Conservation (phyloP, 2,888 invertebrate genomes). For the Drosophila yooni region DNA sequence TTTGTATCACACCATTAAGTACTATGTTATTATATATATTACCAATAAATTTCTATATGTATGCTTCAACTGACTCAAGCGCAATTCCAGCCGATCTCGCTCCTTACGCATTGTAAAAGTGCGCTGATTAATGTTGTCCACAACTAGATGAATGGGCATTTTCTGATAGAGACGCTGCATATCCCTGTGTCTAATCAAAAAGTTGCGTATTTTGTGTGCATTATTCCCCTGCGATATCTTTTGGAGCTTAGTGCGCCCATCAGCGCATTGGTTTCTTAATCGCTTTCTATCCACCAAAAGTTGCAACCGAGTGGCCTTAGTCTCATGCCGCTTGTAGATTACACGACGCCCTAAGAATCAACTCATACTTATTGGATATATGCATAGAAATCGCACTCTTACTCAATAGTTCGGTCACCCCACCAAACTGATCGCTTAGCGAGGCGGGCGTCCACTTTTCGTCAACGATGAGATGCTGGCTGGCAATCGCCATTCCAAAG, state of each 20-base stretch:
- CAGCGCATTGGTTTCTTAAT: constrained; percentile 76
- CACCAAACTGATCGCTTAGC: constrained; percentile 77
- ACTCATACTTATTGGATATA: neutral
- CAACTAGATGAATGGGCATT: constrained; percentile 82
- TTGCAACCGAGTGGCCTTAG: constrained; percentile 62
- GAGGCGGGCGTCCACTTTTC: constrained; percentile 80
- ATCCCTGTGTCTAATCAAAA: constrained; percentile 79
- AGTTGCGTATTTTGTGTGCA: constrained; percentile 77
- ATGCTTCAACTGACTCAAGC: constrained; percentile 64
- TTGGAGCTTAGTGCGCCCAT: constrained; percentile 79
- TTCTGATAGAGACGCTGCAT: constrained; percentile 82
- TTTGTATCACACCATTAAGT: no score
- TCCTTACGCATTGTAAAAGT: constrained; percentile 84
- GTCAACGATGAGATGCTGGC: constrained; percentile 82
- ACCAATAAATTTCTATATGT: constrained; percentile 76
- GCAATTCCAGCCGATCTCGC: constrained; percentile 78
- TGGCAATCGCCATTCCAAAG: constrained; percentile 77
- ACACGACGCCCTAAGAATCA: constrained; percentile 69
- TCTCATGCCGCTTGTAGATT: constrained; percentile 72
- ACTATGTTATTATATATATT: neutral
- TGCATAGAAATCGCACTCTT: constrained; percentile 25
- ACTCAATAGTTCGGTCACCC: constrained; percentile 79
- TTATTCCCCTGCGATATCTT: constrained; percentile 73
- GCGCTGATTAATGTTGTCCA: constrained; percentile 83
- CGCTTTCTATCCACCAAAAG: constrained; percentile 56